phyloP scores from a whole-genome alignment of 35 echinoderm and acorn worm species.

The Strongylocentrotus purpuratus region DNA sequence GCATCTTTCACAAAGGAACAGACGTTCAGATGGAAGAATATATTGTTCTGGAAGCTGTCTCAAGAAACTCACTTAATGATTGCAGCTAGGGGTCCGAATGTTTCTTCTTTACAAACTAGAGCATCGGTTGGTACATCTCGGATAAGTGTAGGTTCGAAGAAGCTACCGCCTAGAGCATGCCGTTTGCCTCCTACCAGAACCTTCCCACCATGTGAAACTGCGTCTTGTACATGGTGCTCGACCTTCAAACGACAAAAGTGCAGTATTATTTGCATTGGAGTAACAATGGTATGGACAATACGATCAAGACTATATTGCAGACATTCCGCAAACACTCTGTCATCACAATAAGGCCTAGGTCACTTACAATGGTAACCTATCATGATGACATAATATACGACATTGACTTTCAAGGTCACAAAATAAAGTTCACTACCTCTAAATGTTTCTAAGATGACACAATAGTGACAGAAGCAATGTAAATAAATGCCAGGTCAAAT shows the following conservation, averaged over 20 bases:
- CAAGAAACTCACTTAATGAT: conserved; percentile 76
- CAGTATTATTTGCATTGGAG: neutral
- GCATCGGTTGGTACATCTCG: conserved; percentile 73
- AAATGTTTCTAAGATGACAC: too few species aligned
- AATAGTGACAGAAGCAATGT: too few species aligned
- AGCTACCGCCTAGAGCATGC: conserved; percentile 69
- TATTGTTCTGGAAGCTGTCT: too few species aligned
- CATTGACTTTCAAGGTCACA: too few species aligned
- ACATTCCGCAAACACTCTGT: too few species aligned
- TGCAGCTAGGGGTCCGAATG: conserved; percentile 93
- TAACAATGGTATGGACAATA: neutral
- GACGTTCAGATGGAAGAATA: too few species aligned
- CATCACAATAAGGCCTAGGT: too few species aligned
- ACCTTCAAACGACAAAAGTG: conserved; percentile 58
- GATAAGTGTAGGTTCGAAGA: conserved; percentile 87
- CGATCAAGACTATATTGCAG: neutral
- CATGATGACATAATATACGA: too few species aligned
- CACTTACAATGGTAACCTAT: too few species aligned
- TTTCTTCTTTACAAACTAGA: conserved; percentile 82
- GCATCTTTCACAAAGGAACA: too few species aligned
- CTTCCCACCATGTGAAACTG: conserved; percentile 76
- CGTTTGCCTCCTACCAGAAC: conserved; percentile 79
- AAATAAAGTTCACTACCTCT: too few species aligned
- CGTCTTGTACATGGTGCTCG: conserved; percentile 79
- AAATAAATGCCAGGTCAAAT: too few species aligned